phyloP scores from a whole-genome alignment of 1,140 invertebrate species.

The Pectinophora gossypiella region DNA sequence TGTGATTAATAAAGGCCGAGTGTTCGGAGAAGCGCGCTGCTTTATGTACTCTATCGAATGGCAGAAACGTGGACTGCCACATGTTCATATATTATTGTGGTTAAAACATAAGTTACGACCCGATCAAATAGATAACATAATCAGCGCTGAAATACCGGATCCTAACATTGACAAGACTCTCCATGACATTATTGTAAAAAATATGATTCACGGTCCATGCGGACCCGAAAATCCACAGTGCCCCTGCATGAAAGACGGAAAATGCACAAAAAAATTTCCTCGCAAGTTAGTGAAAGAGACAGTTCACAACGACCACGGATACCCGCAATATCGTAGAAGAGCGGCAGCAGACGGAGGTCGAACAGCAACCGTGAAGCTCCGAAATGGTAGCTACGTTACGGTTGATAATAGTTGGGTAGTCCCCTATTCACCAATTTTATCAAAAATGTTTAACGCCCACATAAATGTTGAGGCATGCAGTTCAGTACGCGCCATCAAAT shows the following conservation, averaged over 20 bases:
- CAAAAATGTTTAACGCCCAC: slow-evolving; percentile 37
- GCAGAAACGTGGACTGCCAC: slow-evolving; percentile 68
- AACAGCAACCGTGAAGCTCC: slow-evolving; percentile 22
- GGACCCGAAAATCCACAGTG: slow-evolving; percentile 21
- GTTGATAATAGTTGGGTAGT: slow-evolving; percentile 57
- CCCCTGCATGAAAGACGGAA: slow-evolving; percentile 35
- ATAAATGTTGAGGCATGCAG: slow-evolving; percentile 51
- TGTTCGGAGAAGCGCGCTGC: slow-evolving; percentile 39
- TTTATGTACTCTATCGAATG: slow-evolving; percentile 34
- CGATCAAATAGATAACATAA: slow-evolving; percentile 53
- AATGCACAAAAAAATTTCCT: slow-evolving; percentile 30
- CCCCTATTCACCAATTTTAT: slow-evolving; percentile 43
- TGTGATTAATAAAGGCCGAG: slow-evolving; percentile 33
- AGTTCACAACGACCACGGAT: slow-evolving; percentile 22
- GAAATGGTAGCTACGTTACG: slow-evolving; percentile 18
- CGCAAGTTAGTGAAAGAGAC: slow-evolving; percentile 20
- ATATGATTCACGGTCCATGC: slow-evolving; percentile 65
- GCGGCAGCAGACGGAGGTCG: slow-evolving; percentile 25
- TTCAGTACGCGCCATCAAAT: slow-evolving; percentile 58
- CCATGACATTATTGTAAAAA: slow-evolving; percentile 36
- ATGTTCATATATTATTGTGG: slow-evolving; percentile 69
- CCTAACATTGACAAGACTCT: slow-evolving; percentile 36
- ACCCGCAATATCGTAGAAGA: slow-evolving; percentile 31
- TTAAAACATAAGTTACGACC: slow-evolving; percentile 38
- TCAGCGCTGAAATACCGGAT: slow-evolving; percentile 71